A percentile compares a stretch with the other conserved stretches of the same genome.
phyloP scores from a whole-genome alignment of 2,797 vertebrate genomes.

The Galagoides demidoff region DNA sequence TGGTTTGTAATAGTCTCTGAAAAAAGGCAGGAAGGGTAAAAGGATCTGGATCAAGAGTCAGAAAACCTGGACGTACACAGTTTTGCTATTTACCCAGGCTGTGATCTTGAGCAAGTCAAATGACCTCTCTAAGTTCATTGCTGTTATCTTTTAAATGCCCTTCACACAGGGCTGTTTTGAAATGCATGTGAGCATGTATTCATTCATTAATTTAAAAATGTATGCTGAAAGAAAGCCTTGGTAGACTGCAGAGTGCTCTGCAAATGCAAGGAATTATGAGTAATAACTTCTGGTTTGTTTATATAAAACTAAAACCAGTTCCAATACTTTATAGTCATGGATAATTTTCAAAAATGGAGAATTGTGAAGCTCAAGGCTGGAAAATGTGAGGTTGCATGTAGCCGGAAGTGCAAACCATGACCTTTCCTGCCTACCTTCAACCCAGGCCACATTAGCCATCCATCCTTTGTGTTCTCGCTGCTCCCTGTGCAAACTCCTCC shows the following conservation, averaged over 20 bases:
- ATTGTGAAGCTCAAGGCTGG: slow-evolving; percentile 61
- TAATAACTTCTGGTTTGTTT: slow-evolving; percentile 68
- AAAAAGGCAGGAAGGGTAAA: slow-evolving; percentile 35
- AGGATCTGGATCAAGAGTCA: slow-evolving; percentile 13
- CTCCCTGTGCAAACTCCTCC: neutral
- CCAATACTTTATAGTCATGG: slow-evolving; percentile 62
- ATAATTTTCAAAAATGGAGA: slow-evolving; percentile 67
- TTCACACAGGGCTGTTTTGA: slow-evolving; percentile 38
- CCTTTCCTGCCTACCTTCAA: slow-evolving; percentile 46
- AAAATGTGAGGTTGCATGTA: slow-evolving; percentile 63
- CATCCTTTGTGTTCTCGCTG: neutral
- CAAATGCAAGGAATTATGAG: slow-evolving; percentile 68
- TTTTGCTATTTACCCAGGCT: neutral
- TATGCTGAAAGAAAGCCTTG: slow-evolving; percentile 60
- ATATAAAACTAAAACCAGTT: slow-evolving; percentile 66
- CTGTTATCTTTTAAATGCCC: slow-evolving; percentile 51
- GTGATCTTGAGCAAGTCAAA: slow-evolving; percentile 16
- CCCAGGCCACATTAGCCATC: slow-evolving; percentile 7
- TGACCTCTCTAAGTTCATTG: slow-evolving; percentile 21
- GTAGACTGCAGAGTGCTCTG: slow-evolving; percentile 43
- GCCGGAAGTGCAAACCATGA: slow-evolving; percentile 16
- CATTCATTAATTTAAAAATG: slow-evolving; percentile 59
- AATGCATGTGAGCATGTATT: slow-evolving; percentile 32
- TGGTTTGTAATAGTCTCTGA: slow-evolving; percentile 25
- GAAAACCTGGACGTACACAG: slow-evolving; percentile 43